A percentile compares a stretch with the other conserved stretches of the same genome.
These are phyloP conservation scores for Gasterosteus nipponicus DNA, from an alignment of 2,113 vertebrate species.

Conservation along the genomic window DNA sequence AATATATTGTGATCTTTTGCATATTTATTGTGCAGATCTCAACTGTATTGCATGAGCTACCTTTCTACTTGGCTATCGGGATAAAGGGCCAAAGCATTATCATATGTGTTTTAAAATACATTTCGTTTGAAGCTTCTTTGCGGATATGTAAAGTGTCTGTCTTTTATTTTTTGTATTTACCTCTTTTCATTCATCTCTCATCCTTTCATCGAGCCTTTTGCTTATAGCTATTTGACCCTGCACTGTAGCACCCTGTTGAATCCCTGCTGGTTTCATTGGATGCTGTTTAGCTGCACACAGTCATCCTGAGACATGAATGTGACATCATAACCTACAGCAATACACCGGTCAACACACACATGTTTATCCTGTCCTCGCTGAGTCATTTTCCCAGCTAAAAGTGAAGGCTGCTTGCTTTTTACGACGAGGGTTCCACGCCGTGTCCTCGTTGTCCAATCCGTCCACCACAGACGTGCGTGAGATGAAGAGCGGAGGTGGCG, in stretches of 20 bases:
- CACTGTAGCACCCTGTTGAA: conserved; percentile 75
- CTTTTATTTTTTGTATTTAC: conserved; percentile 6
- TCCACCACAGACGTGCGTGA: conserved; percentile 33
- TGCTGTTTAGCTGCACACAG: conserved; percentile 64
- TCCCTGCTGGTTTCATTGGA: conserved; percentile 77
- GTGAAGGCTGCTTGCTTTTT: conserved; percentile 2
- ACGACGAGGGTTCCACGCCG: neutral
- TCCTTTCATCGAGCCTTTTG: conserved; percentile 19
- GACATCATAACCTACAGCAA: conserved; percentile 66
- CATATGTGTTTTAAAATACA: conserved; percentile 57
- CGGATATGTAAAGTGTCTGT: conserved; percentile 36
- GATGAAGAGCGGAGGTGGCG: conserved; percentile 42
- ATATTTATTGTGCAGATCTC: conserved; percentile 78
- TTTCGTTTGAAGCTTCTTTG: conserved; percentile 48
- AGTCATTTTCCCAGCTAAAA: neutral
- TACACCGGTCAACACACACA: conserved; percentile 29
- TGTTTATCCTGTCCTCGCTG: conserved; percentile 8
- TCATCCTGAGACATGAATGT: conserved; percentile 77
- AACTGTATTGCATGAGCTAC: conserved; percentile 78
- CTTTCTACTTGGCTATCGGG: conserved; percentile 71
- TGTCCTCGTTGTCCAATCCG: conserved; percentile 6
- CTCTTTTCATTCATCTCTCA: conserved; percentile 7
- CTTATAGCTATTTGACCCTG: conserved; percentile 54
- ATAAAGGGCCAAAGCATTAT: conserved; percentile 74
- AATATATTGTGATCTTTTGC: conserved; percentile 80